Evolutionary conservation across 2,797 vertebrate genomes (phyloP), one percentile per base, ranked within the genome.

Genomic region (Sphenopsis melanotis): DNA sequence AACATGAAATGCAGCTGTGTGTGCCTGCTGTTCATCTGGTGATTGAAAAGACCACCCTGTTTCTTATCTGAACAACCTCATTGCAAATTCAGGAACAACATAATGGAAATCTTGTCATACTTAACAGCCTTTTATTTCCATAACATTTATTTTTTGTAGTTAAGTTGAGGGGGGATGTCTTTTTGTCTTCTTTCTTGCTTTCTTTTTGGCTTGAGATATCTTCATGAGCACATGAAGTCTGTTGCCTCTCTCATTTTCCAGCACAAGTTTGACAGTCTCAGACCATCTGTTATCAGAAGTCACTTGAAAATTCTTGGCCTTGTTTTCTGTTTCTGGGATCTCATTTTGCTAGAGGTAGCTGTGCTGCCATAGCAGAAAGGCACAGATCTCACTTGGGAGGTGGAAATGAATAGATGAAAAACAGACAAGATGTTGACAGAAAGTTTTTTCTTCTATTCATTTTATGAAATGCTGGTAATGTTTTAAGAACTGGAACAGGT

Each of bases 231-330:
- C 8, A 3, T 50, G 53, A 66, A 86, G 52, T 75, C 72, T 29
- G 12, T n/a, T 70, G 30, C 18, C 27, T 72, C 50, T 37, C 13
- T 68, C 19, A 15, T 86, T 82, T 77, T 89, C 32, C 66, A 8
- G 1, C 4, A 3, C 1, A 3, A 59, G 39, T 95, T 89, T 76
- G n/a, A 46, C 44, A 68, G 68, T 87, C 75, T 83, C 47, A 34
- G 44, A 57, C 68, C 65, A 89, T 90, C 78, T 89, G 75, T 74
- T 93, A 71, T 34, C 71, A 90, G 64, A 79, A 89, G 68, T 53
- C 36, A 50, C 69, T 87, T 89, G 65, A 89, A 92, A 84, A 93
- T 55, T 78, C 71, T 94, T 91, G 81, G 75, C 88, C 81, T 80
- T 92, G 34, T 70, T 82, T 90, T 87, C 49, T 74, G 26, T 89